phyloP scores from a whole-genome alignment of 1,140 invertebrate species.

The Coelopa frigida region DNA sequence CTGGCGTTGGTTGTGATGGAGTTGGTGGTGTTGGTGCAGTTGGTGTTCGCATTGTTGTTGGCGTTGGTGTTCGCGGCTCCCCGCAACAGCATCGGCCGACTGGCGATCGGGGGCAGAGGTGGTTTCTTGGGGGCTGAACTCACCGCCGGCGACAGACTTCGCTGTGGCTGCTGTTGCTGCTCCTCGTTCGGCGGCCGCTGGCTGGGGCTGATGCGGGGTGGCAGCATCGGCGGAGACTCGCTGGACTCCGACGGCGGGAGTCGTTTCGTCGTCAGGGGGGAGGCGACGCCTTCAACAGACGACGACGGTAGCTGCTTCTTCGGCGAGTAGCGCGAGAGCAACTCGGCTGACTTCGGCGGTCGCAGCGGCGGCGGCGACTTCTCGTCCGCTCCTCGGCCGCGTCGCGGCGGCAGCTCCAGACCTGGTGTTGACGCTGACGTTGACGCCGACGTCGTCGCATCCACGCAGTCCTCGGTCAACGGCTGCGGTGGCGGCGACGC shows the following conservation, averaged over 20 bases:
- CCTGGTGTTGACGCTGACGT: conserved; percentile 12
- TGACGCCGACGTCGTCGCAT: no score
- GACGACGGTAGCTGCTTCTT: conserved; percentile 37
- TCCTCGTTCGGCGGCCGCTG: neutral
- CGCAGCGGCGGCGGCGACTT: conserved; percentile 49
- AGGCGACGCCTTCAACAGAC: conserved; percentile 9
- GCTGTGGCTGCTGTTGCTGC: neutral
- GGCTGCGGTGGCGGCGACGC: conserved; percentile 1
- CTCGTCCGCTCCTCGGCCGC: conserved; percentile 49
- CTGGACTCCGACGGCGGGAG: conserved; percentile 15
- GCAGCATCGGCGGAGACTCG: conserved; percentile 47
- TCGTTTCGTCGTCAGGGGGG: neutral
- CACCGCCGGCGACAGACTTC: conserved; percentile 22
- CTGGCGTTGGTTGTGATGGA: neutral
- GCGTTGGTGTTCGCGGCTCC: conserved; percentile 25
- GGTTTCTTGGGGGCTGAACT: conserved; percentile 59
- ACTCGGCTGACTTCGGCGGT: conserved; percentile 53
- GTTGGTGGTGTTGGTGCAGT: conserved; percentile 7
- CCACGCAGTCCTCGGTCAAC: no score
- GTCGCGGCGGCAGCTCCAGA: conserved; percentile 49
- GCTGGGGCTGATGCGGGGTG: conserved; percentile 47
- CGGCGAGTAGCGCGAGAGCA: conserved; percentile 39
- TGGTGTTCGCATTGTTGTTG: conserved; percentile 40
- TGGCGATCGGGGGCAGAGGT: conserved; percentile 61
- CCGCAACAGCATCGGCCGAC: conserved; percentile 48